Percentiles rank a stretch among this genome's conserved stretches.
These are phyloP conservation scores for Lanius collurio DNA, from an alignment of 2,113 vertebrate genomes.

Conservation along the genomic window DNA sequence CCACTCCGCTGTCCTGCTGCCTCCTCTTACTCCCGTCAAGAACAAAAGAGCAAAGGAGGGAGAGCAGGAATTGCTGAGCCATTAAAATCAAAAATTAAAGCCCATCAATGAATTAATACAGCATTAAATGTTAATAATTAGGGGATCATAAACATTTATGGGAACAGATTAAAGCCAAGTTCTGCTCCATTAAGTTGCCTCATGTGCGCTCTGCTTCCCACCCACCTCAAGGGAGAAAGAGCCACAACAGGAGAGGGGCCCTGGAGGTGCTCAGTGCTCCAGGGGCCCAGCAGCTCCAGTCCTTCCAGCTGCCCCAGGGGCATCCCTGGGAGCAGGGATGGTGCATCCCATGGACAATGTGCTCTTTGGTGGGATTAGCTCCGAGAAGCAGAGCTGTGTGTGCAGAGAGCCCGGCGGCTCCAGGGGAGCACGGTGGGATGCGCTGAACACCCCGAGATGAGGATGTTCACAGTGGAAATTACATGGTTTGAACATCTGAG, in stretches of 20 bases:
- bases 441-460: rapidly evolving
- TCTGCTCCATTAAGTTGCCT: conserved; percentile 51
- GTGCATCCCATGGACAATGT: rapidly evolving
- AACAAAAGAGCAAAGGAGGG: conserved; percentile 26
- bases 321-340: neutral
- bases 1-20: rapidly evolving
- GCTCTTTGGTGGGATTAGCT: neutral
- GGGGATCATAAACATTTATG: conserved; percentile 52
- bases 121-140: conserved; percentile 67
- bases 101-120: conserved; percentile 53
- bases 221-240: neutral
- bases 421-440: rapidly evolving
- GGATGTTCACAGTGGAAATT: neutral
- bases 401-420: rapidly evolving
- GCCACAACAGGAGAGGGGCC: neutral
- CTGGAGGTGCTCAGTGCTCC: rapidly evolving
- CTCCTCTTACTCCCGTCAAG: neutral
- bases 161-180: conserved; percentile 55
- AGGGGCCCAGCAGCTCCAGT: neutral
- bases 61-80: conserved; percentile 21
- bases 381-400: rapidly evolving
- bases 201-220: neutral
- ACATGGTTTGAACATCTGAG: neutral
- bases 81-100: conserved; percentile 38
- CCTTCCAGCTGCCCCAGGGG: neutral